A percentile compares a stretch with the other conserved stretches of the same genome.
phyloP scores from a whole-genome alignment of 2,113 vertebrate species.

The Hucho hucho region DNA sequence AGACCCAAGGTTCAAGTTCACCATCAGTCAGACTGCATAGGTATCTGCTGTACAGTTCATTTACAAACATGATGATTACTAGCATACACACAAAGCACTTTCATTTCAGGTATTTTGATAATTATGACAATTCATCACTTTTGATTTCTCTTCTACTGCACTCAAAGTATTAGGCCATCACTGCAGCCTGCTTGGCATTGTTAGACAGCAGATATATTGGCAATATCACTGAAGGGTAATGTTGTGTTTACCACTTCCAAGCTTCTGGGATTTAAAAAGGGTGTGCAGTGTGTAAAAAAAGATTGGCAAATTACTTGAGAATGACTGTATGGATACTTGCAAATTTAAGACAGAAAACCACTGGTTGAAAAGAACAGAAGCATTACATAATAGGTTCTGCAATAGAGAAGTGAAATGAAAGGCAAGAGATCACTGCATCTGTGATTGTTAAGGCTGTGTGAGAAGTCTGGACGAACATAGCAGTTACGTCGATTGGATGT shows the following conservation, averaged over 20 bases:
- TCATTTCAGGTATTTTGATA: not conserved
- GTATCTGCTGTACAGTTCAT: slow-evolving; percentile 55
- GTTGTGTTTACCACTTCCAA: slow-evolving; percentile 25
- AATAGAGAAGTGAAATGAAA: not conserved
- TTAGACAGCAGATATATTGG: slow-evolving; percentile 9
- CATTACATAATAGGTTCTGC: slow-evolving; percentile 11
- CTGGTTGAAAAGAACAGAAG: slow-evolving; percentile 15
- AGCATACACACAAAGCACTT: slow-evolving; percentile 9
- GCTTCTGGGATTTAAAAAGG: not conserved
- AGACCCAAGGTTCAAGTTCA: slow-evolving; percentile 60
- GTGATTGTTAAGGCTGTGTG: slow-evolving; percentile 58
- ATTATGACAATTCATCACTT: not conserved
- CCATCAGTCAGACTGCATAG: slow-evolving; percentile 62
- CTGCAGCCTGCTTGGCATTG: slow-evolving; percentile 11
- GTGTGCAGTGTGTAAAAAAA: slow-evolving; percentile 25
- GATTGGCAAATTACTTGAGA: slow-evolving; percentile 36
- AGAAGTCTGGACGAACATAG: slow-evolving; percentile 17
- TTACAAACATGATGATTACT: slow-evolving; percentile 44
- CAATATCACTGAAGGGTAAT: slow-evolving; percentile 34
- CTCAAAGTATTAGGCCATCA: slow-evolving; percentile 37
- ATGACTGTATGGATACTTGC: not conserved
- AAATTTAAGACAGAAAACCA: slow-evolving; percentile 17
- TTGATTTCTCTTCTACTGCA: slow-evolving; percentile 27
- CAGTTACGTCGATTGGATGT: not conserved
- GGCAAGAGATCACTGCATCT: slow-evolving; percentile 31